Base-by-base conservation (phyloP, 2,888 invertebrate genomes). In the Platycheirus rosarum region DNA sequence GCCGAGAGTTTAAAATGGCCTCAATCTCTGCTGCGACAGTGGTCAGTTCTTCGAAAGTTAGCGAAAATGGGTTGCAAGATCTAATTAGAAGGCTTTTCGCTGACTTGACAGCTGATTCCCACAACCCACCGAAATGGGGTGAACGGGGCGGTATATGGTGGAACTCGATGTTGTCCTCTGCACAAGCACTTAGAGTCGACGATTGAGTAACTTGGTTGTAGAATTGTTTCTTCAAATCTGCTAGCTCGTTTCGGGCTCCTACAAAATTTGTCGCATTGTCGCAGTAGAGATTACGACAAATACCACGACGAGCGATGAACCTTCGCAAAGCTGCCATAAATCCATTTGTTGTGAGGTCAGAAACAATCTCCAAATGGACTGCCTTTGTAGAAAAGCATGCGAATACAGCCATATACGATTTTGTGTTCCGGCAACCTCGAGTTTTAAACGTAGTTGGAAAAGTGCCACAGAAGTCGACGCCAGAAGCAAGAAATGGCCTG, bases 321-420 rank as follows among this genome's bases (percentile, higher is more conserved):
- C 70, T 57, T 37, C 46, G 26, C 26, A 71, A 42, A 32, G 63
- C 51, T 3, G 49, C 69, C 8, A 78, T 51, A 23, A 84, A 84
- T 13, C 62, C 76, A 7, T 82, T 63, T 8, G 73, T 32, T 3
- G 85, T 55, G 14, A 85, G 35, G 48, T 79, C 78, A 1, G 69
- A 60, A 6, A 85, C 85, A 3, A 82, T 60, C 57, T 85, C 84
- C 7, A 85, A 29, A 32, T 84, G 80, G 4, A 84, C 63, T 5
- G 77, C 79, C 35, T 74, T 84, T 0, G 71, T 77, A 7, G 66
- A 18, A 11, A 75, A 80, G 26, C 65, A 75, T n/a, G 65, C 49
- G 11, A 63, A 68, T 3, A 82, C 66, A 8, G 62, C 75, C 18
- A 78, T 48, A 42, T 71, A 85, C 2, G 68, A 46, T 63, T 82